phyloP scores from a whole-genome alignment of 2,888 invertebrate species.

The Fragum sueziense region DNA sequence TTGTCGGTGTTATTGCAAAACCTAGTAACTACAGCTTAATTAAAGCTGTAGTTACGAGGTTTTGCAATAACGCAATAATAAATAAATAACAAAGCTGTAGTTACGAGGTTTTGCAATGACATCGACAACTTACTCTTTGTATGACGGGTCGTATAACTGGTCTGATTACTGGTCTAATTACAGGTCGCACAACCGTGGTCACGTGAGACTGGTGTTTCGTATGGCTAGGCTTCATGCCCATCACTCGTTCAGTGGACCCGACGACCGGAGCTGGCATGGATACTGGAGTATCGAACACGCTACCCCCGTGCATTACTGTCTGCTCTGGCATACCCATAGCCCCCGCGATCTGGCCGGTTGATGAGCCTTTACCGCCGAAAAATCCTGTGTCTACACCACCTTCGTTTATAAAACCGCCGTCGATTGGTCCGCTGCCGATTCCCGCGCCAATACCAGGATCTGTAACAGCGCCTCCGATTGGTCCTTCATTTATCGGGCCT shows the following conservation, averaged over 20 bases:
- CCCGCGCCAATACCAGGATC: background rate
- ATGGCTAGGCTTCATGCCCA: constrained; percentile 29
- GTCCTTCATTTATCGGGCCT: background rate
- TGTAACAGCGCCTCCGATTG: background rate
- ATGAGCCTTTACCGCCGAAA: constrained; percentile 3
- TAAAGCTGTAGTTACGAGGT: background rate
- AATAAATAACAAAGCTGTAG: no score
- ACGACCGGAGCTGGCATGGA: background rate
- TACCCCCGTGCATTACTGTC: background rate
- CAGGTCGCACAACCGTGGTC: constrained; percentile 49
- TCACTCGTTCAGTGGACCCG: constrained; percentile 23
- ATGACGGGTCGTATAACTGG: constrained; percentile 50
- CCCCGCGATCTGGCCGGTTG: background rate
- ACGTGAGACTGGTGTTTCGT: constrained; percentile 48
- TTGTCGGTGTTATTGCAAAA: background rate
- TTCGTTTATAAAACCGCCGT: background rate
- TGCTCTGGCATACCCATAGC: background rate
- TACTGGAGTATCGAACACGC: background rate
- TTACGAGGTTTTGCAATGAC: background rate
- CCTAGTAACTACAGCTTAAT: background rate
- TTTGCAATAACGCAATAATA: no score
- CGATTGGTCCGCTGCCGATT: constrained; percentile 3
- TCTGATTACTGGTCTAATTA: constrained; percentile 47
- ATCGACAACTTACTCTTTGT: constrained; percentile 50
- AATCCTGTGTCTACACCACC: background rate